A percentile compares a stretch with the other conserved stretches of the same genome.
Evolutionary conservation across 2,888 invertebrate species (phyloP).

Genomic region (Slavum lentiscoides): DNA sequence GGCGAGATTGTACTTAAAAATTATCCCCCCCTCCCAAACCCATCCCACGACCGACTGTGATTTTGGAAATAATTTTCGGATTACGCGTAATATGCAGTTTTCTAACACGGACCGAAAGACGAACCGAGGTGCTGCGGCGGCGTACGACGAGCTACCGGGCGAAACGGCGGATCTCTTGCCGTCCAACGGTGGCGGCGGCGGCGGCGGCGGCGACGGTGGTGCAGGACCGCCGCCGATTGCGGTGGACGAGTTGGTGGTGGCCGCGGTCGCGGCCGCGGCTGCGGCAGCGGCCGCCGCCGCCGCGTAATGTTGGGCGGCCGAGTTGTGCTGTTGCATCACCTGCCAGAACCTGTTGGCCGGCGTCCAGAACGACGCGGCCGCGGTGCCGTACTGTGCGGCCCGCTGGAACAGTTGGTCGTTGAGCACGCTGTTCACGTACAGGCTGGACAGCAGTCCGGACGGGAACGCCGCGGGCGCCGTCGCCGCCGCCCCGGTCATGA

Average conservation of each 20-base stretch:
- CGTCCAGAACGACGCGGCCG: slow-evolving; percentile 41
- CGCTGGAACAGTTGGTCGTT: slow-evolving; percentile 51
- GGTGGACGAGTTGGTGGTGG: background rate
- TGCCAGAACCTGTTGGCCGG: slow-evolving; percentile 51
- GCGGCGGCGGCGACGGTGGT: background rate
- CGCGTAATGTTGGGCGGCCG: slow-evolving; percentile 49
- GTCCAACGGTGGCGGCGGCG: slow-evolving; percentile 7
- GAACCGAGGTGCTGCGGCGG: slow-evolving; percentile 29
- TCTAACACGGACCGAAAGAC: slow-evolving; percentile 2
- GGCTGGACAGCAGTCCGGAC: slow-evolving; percentile 47
- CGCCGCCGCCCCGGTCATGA: background rate
- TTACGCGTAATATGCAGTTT: too few relatives aligned
- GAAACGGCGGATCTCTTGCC: slow-evolving; percentile 39
- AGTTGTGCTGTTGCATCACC: slow-evolving; percentile 48
- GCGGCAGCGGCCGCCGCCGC: slow-evolving; percentile 25
- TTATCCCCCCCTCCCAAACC: too few relatives aligned
- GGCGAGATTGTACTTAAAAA: too few relatives aligned
- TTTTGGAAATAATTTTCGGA: too few relatives aligned
- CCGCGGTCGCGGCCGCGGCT: background rate
- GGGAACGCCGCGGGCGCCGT: slow-evolving; percentile 32
- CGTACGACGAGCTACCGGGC: slow-evolving; percentile 9
- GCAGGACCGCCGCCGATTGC: too few relatives aligned
- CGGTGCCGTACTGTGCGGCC: slow-evolving; percentile 42
- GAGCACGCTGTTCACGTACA: slow-evolving; percentile 54
- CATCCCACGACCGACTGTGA: too few relatives aligned